Evolutionary conservation across 2,888 invertebrate species (phyloP), one percentile per base, ranked within the genome.

Genomic region (Conus canariensis): DNA sequence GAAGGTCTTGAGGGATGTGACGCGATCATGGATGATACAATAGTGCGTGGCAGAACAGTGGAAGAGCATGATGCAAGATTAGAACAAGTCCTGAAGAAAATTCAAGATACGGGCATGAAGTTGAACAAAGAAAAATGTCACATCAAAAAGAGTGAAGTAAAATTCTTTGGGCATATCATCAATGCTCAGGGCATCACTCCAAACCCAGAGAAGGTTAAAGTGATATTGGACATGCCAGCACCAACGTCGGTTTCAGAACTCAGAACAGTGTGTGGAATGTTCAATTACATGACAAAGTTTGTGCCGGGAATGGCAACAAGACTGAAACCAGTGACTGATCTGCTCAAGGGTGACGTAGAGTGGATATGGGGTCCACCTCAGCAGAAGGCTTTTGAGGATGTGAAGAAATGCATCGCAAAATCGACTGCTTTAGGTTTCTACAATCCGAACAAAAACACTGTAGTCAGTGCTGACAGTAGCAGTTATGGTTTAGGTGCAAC

Each of bases 21-120:
- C 22, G 60, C 59, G 25, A 90, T 92, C 22, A 90, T 93, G 56
- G 91, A 93, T 6, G 93, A 93, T 82, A 91, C 92, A 6, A 83
- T 93, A 30, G 92, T 92, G 1, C 25, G 92, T 19, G 88, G 89
- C 45, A 89, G 88, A n/a, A 82, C 91, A 1, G 19, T 16, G 25
- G 60, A 77, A 25, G 45, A 80, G 64, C 59, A 88, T 60, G 88
- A 58, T 14, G 5, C 10, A 1, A 3, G 74, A 7, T 58, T 87
- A 19, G 22, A 56, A 5, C 2, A 3, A 19, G 87, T 87, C 16
- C 14, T 87, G 1, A 14, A 87, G 10, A 87, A 22, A 74, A 70
- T 87, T 30, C 19, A 87, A 56, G 30, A 87, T 1, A 7, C 10
- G 1, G 58, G 74, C 10, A n/a, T 87, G 22, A 87, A 87, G 25